phyloP scores from a whole-genome alignment of 2,888 invertebrate genomes.

The Agonopterix subpropinquella region DNA sequence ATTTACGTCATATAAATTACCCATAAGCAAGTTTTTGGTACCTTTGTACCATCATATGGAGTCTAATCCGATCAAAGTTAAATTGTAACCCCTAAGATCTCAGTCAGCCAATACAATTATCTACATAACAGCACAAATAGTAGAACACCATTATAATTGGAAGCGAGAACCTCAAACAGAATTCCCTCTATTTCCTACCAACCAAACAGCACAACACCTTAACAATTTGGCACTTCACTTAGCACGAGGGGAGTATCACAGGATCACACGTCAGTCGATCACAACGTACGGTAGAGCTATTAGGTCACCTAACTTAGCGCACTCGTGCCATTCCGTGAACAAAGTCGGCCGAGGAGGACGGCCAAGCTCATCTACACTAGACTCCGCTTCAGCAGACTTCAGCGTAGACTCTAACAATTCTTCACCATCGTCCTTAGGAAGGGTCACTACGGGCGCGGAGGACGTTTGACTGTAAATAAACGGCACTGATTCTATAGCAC shows the following conservation, averaged over 20 bases:
- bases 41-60: too few species aligned
- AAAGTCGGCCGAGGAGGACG: conserved; percentile 45
- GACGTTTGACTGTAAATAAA: conserved; percentile 37
- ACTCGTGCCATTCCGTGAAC: conserved; percentile 96
- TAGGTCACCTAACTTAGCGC: conserved; percentile 87
- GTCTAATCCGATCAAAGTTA: too few species aligned
- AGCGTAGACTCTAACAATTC: conserved; percentile 19
- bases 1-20: too few species aligned
- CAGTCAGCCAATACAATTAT: too few species aligned
- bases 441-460: conserved; percentile 38
- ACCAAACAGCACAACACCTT: neutral
- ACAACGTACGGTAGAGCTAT: conserved; percentile 98
- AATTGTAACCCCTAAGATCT: too few species aligned
- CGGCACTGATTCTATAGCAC: conserved; percentile 28
- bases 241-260: conserved; percentile 10
- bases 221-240: conserved; percentile 18
- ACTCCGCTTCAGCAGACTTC: conserved; percentile 10
- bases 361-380: conserved; percentile 33
- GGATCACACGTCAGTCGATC: conserved; percentile 81
- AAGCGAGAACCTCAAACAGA: neutral
- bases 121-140: too few species aligned
- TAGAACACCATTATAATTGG: too few species aligned
- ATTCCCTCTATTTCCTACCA: neutral
- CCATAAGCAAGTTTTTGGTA: too few species aligned
- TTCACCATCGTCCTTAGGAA: conserved; percentile 19